Percentiles rank a stretch among this genome's conserved stretches.
phyloP scores from a whole-genome alignment of 2,797 vertebrate species.

The Chloroceryle inda region DNA sequence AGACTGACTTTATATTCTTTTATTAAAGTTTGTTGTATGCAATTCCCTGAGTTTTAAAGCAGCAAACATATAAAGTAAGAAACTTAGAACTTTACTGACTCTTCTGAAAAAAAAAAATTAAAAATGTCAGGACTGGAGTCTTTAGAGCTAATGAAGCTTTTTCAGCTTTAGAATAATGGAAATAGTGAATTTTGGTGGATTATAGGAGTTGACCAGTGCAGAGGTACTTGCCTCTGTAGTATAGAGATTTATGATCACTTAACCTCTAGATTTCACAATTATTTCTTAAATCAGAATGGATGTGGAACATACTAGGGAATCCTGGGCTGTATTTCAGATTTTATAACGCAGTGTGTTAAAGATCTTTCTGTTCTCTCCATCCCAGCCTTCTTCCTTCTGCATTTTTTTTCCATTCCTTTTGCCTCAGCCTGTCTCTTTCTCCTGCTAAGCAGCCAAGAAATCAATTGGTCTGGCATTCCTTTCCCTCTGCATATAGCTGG shows the following conservation, averaged over 20 bases:
- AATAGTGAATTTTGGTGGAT: background rate
- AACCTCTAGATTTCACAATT: background rate
- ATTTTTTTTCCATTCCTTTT: background rate
- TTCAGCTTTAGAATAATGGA: background rate
- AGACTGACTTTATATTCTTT: background rate
- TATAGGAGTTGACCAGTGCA: background rate
- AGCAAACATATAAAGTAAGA: background rate
- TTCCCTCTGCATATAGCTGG: background rate
- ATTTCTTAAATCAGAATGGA: background rate
- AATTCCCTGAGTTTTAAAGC: background rate
- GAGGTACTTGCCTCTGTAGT: background rate
- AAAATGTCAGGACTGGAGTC: background rate
- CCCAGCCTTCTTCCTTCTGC: background rate
- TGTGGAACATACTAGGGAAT: background rate
- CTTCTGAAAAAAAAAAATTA: background rate
- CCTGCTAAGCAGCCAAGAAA: constrained; percentile 24
- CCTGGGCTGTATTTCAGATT: background rate
- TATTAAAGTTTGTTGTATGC: background rate
- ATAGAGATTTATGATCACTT: background rate
- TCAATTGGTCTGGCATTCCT: constrained; percentile 10
- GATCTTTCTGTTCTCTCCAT: background rate
- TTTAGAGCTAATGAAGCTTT: background rate
- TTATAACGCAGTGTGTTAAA: background rate
- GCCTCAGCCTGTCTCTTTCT: background rate
- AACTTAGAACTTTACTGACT: background rate